phyloP scores from a whole-genome alignment of 2,888 invertebrate species.

The Sericinus montela region DNA sequence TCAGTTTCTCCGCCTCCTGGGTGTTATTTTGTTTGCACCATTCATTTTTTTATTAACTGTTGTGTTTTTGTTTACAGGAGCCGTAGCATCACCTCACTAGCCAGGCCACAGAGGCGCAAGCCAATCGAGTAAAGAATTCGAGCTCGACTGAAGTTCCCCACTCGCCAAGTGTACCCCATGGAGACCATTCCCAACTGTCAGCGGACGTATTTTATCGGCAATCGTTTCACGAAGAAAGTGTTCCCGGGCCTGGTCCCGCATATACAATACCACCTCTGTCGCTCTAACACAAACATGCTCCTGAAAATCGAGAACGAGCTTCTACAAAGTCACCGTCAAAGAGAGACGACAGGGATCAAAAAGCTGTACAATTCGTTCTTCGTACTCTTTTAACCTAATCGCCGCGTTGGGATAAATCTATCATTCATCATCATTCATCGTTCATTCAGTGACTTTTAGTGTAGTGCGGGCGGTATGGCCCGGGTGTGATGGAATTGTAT shows the following conservation, averaged over 20 bases:
- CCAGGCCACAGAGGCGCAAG: slow-evolving; percentile 25
- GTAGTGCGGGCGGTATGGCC: slow-evolving; percentile 41
- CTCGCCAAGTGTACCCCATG: slow-evolving; percentile 45
- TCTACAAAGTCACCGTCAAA: slow-evolving; percentile 89
- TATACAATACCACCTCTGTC: slow-evolving; percentile 53
- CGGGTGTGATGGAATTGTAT: slow-evolving; percentile 59
- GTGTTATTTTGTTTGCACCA: background rate
- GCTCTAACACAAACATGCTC: slow-evolving; percentile 80
- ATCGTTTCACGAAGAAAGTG: slow-evolving; percentile 47
- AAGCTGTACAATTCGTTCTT: slow-evolving; percentile 93
- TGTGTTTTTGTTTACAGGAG: slow-evolving; percentile 53
- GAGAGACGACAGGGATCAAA: slow-evolving; percentile 91
- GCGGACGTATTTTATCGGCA: slow-evolving; percentile 50
- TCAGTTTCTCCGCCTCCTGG: too few species aligned
- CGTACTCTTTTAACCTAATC: slow-evolving; percentile 86
- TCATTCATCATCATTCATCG: slow-evolving; percentile 40
- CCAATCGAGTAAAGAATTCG: slow-evolving; percentile 30
- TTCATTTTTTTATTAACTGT: slow-evolving; percentile 2
- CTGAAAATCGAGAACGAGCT: slow-evolving; percentile 86
- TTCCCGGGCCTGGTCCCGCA: slow-evolving; percentile 46
- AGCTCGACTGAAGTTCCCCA: slow-evolving; percentile 28
- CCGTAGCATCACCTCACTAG: slow-evolving; percentile 51
- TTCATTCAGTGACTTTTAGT: slow-evolving; percentile 53
- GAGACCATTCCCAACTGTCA: slow-evolving; percentile 45
- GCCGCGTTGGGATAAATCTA: slow-evolving; percentile 24